phyloP scores from a whole-genome alignment of 2,113 vertebrate genomes.

The Bettongia penicillata region DNA sequence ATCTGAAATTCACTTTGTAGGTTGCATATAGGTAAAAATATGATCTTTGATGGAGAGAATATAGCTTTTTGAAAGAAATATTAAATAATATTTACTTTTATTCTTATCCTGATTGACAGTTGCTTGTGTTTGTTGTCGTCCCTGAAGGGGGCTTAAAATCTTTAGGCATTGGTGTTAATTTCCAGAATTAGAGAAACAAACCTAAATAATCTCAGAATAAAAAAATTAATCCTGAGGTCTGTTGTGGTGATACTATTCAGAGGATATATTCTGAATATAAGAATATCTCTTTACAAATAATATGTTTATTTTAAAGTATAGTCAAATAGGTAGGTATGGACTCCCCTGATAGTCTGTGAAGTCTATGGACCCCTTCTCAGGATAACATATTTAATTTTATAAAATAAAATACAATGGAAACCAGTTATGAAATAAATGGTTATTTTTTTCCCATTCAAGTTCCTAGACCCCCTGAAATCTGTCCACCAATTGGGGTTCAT shows the following conservation, averaged over 20 bases:
- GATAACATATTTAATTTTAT: neutral
- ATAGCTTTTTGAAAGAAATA: neutral
- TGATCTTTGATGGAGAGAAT: constrained; percentile 37
- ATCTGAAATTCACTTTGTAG: constrained; percentile 38
- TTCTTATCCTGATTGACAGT: constrained; percentile 71
- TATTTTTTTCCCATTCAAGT: neutral
- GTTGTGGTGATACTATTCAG: neutral
- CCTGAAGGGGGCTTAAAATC: constrained; percentile 73
- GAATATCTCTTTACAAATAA: neutral
- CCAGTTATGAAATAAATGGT: neutral
- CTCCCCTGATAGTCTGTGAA: neutral
- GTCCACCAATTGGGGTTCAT: neutral
- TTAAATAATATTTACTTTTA: constrained; percentile 27
- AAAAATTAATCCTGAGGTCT: neutral
- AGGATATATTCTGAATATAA: neutral
- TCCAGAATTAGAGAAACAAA: constrained; percentile 55
- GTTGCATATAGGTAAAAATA: constrained; percentile 40
- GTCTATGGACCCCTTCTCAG: neutral
- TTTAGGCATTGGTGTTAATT: constrained; percentile 67
- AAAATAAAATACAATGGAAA: neutral
- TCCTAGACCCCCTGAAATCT: neutral
- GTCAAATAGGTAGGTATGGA: neutral
- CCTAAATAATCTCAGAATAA: constrained; percentile 39
- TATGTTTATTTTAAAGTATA: neutral
- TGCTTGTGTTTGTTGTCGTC: constrained; percentile 64